Percentiles rank a stretch among this genome's conserved stretches.
Conservation (phyloP, 2,888 invertebrate genomes). For the Acleris literana region DNA sequence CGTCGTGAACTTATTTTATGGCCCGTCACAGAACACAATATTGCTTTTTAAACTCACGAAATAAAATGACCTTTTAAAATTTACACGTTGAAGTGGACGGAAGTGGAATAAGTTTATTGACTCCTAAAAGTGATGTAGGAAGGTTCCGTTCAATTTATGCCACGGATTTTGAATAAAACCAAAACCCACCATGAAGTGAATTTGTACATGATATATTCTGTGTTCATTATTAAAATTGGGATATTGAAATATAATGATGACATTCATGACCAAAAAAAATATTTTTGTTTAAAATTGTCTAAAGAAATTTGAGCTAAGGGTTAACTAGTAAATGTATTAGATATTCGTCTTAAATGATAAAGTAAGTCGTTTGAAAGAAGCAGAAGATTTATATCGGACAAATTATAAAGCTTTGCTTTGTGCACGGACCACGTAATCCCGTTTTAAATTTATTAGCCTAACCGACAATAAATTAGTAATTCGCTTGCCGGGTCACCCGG, state of each 20-base stretch:
- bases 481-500: conserved; percentile 75
- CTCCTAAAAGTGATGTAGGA: conserved; percentile 48
- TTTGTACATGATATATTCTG: not conserved
- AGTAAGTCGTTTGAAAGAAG: conserved; percentile 61
- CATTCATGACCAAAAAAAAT: too few relatives aligned
- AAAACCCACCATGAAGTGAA: not conserved
- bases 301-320: not conserved
- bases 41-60: conserved; percentile 68
- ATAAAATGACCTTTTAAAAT: conserved; percentile 66
- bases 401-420: conserved; percentile 79
- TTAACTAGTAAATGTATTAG: conserved; percentile 4
- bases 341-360: conserved; percentile 48
- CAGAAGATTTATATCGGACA: conserved; percentile 74
- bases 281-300: not conserved
- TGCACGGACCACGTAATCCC: conserved; percentile 76
- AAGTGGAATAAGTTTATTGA: conserved; percentile 64
- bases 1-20: conserved; percentile 43
- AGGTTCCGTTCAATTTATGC: conserved; percentile 29
- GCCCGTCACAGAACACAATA: conserved; percentile 61
- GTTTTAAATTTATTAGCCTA: conserved; percentile 81
- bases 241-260: not conserved
- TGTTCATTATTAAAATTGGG: not conserved
- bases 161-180: conserved; percentile 11
- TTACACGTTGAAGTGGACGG: conserved; percentile 67
- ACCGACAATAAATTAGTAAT: conserved; percentile 79